Evolutionary conservation across 2,113 vertebrate species (phyloP).

Genomic region (Origma solitaria): DNA sequence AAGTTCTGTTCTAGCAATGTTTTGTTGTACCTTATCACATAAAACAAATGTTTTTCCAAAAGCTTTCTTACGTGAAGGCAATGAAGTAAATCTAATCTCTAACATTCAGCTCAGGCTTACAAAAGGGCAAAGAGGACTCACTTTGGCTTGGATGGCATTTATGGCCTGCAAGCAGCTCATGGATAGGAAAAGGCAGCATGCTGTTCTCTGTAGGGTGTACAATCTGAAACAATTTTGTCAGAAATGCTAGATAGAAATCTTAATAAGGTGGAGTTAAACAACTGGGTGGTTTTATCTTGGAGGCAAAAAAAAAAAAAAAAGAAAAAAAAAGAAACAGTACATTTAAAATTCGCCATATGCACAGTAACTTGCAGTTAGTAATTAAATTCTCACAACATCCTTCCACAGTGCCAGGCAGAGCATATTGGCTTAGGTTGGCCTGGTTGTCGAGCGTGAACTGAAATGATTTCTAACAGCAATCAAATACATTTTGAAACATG

Average conservation of each 20-base stretch:
- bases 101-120: neutral
- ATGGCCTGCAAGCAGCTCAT: neutral
- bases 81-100: neutral
- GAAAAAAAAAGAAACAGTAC: neutral
- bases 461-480: conserved; percentile 66
- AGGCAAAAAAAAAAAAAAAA: neutral
- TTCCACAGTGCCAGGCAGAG: conserved; percentile 51
- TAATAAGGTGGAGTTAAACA: conserved; percentile 23
- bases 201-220: neutral
- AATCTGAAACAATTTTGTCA: conserved; percentile 35
- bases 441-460: conserved; percentile 33
- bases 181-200: neutral
- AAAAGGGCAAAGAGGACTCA: conserved; percentile 4
- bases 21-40: neutral
- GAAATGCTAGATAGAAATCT: conserved; percentile 8
- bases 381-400: conserved; percentile 63
- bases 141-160: neutral
- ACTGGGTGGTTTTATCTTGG: neutral
- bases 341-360: conserved; percentile 42
- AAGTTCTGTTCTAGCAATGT: neutral
- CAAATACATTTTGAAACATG: conserved; percentile 48
- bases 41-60: conserved; percentile 1
- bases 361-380: conserved; percentile 50
- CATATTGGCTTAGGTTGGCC: conserved; percentile 59
- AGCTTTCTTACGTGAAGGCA: neutral